A percentile compares a stretch with the other conserved stretches of the same genome.
Evolutionary conservation across 2,797 vertebrate species (phyloP).

Genomic region (Intellagama lesueurii): DNA sequence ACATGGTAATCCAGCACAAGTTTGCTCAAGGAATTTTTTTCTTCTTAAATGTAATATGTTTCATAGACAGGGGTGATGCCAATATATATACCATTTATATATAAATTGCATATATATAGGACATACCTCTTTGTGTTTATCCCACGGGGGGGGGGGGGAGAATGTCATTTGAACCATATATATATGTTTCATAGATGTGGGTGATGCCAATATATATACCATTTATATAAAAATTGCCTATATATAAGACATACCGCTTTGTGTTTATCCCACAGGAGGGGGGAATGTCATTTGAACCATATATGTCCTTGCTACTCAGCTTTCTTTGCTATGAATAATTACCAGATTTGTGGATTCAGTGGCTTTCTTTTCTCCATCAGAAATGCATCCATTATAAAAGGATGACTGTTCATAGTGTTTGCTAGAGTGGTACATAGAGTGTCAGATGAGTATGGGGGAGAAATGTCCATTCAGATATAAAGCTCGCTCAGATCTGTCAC

Average conservation of each 20-base stretch:
- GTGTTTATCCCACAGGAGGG: background rate
- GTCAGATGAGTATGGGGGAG: background rate
- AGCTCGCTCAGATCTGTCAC: background rate
- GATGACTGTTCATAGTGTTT: background rate
- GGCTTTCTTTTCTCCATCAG: background rate
- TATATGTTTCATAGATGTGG: background rate
- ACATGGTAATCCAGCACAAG: background rate
- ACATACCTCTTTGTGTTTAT: too few species aligned
- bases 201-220: background rate
- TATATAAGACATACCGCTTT: too few species aligned
- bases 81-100: background rate
- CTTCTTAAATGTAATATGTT: background rate
- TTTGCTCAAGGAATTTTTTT: background rate
- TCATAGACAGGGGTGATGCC: conserved; percentile 4
- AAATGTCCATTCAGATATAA: background rate
- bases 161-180: background rate
- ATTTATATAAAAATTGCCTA: background rate
- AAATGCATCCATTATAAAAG: conserved; percentile 38
- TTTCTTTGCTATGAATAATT: accelerated
- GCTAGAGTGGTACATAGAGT: conserved; percentile 3
- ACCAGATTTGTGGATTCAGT: background rate
- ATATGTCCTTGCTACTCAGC: background rate
- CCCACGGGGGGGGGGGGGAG: background rate
- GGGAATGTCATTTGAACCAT: background rate
- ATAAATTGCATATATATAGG: too few species aligned